Base-by-base conservation (phyloP, 1,140 invertebrate species). In the Drosophila sucinea region DNA sequence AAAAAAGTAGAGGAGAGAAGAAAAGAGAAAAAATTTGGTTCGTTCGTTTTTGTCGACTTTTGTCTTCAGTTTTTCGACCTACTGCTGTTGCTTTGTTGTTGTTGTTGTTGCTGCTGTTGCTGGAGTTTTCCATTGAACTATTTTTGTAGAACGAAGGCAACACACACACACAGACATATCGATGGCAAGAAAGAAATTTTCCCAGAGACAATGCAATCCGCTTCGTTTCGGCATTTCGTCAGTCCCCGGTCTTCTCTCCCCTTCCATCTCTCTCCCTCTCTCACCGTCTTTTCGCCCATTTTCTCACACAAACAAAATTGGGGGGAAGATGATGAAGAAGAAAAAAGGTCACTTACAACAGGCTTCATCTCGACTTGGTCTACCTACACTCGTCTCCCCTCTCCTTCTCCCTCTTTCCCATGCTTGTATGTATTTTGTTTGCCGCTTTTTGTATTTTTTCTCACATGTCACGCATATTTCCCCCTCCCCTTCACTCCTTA, bases 101-200 rank as follows among this genome's bases (percentile, higher is more conserved):
- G 58, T 8, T 65, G 62, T 61, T 67, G 29, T 33, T 67, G 30
- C 61, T 63, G 58, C 54, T 47, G 40, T 79, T 72, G 47, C 60
- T 73, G 70, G 69, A 87, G 79, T 89, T 89, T 89, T 87, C 77
- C 85, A 90, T 89, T 89, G 80, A 89, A 89, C 71, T 74, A 83
- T 81, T 89, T 78, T 89, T 77, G 68, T 71, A 73, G 74, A 72
- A 70, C 55, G 70, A 71, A 71, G 67, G 66, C 54, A 51, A 51
- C 44, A 51, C 7, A 51, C 44, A 51, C 23, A 32, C 51, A 60
- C 17, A 60, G 10, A 11, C 25, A 60, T 32, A 72, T 64, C 70
- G 73, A 81, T 75, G 62, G 66, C 66, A 47, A 70, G 69, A 84
- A 72, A 58, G 58, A 65, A 83, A 73, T 89, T 87, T 72, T 89